Evolutionary conservation across 1,140 invertebrate species (phyloP), one percentile per base, ranked within the genome.

Genomic region (Chironomus tepperi): DNA sequence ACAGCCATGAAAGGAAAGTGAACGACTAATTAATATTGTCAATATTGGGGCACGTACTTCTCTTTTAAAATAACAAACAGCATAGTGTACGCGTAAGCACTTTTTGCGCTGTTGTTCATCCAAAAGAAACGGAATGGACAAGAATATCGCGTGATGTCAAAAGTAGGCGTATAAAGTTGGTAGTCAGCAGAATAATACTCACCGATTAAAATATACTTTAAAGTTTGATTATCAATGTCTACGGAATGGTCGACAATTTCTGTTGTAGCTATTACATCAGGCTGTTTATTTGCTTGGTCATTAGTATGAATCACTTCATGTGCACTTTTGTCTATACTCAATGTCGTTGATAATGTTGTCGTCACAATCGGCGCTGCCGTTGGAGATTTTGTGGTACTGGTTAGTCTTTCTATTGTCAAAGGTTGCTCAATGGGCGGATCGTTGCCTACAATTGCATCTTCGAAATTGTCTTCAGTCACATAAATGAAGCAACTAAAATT

Each of bases 151-250:
- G 47, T n/a, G 12, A n/a, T 15, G 12, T n/a, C 12, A 57, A n/a
- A 57, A n/a, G 47, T n/a, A 57, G 10, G 12, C 12, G 12, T 5
- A 57, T n/a, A 15, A 57, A 15, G 7, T 57, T 47, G 1, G 8
- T 10, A 10, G 43, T 47, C 8, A 47, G 43, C 43, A 47, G 2
- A 47, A 47, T 15, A 3, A 15, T 57, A 57, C 47, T 57, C 15
- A 57, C 47, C 47, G 12, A 57, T 57, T 15, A 57, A 57, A 57
- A 57, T 57, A 15, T 57, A 57, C 3, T 57, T 57, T 57, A 57
- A n/a, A n/a, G 47, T 57, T 15, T 57, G 12, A 57, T 57, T 57
- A 57, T 57, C 47, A n/a, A 57, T 57, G 47, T 57, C 47, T 57
- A 57, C 47, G 15, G 47, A 5, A 10, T 47, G 43, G 15, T 57